phyloP scores from a whole-genome alignment of 2,888 invertebrate genomes.

The Sinhomidia bicolor region DNA sequence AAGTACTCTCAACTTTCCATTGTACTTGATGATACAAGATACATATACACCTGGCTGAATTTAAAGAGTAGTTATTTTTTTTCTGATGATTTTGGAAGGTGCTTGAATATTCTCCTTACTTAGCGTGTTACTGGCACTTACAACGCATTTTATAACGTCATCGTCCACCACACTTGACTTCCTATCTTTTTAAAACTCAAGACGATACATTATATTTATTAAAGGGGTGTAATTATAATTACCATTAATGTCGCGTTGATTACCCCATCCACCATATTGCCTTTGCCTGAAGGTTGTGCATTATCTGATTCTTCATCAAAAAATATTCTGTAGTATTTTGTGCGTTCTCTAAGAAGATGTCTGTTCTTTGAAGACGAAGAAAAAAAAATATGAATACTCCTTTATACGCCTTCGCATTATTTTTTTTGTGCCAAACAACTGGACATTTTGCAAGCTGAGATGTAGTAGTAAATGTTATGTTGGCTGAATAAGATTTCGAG shows the following conservation, averaged over 20 bases:
- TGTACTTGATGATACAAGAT: background rate
- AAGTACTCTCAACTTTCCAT: background rate
- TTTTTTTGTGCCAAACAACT: background rate
- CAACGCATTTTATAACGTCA: background rate
- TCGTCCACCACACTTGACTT: constrained; percentile 49
- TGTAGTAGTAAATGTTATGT: background rate
- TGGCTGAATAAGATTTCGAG: background rate
- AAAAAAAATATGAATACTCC: constrained; percentile 1
- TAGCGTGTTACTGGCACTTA: background rate
- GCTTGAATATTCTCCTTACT: constrained; percentile 22
- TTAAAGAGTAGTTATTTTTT: background rate
- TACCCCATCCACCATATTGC: constrained; percentile 8
- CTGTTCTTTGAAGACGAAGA: background rate
- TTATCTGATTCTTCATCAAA: constrained; percentile 50
- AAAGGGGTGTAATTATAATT: constrained; percentile 68
- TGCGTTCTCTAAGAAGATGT: background rate
- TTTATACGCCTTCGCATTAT: constrained; percentile 30
- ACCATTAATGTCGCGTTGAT: constrained; percentile 65
- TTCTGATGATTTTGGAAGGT: background rate
- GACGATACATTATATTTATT: constrained; percentile 41
- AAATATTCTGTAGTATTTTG: too few relatives aligned
- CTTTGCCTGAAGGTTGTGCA: constrained; percentile 14
- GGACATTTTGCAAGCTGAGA: background rate
- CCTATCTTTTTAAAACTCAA: constrained; percentile 27
- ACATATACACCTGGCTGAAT: background rate